phyloP scores from a whole-genome alignment of 2,888 invertebrate genomes.

The Norana najaformis region DNA sequence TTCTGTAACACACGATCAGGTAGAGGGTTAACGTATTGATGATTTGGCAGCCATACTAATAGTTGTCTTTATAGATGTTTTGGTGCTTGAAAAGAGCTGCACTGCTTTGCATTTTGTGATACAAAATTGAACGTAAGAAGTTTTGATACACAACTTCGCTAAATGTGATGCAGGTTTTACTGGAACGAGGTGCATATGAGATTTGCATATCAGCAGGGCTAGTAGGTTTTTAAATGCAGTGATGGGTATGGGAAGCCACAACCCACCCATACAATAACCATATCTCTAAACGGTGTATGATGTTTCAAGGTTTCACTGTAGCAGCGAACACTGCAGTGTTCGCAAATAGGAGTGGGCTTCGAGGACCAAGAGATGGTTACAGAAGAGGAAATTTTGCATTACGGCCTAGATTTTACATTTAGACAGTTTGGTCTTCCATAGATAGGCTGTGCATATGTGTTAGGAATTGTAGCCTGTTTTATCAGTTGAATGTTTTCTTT shows the following conservation, averaged over 20 bases:
- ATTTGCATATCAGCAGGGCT: background rate
- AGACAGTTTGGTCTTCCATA: background rate
- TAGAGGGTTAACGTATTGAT: background rate
- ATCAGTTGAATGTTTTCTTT: background rate
- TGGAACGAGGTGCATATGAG: background rate
- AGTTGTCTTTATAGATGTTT: background rate
- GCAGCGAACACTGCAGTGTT: background rate
- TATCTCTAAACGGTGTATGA: background rate
- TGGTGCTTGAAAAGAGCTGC: too few relatives aligned
- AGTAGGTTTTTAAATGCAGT: background rate
- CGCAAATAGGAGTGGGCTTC: background rate
- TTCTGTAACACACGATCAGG: background rate
- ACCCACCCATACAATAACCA: background rate
- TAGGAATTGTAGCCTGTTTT: slow-evolving; percentile 13
- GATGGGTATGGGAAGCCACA: background rate
- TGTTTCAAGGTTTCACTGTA: background rate
- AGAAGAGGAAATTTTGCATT: background rate
- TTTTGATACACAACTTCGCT: too few relatives aligned
- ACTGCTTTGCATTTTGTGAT: too few relatives aligned
- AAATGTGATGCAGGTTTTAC: background rate
- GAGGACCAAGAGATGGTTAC: background rate
- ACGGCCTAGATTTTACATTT: background rate
- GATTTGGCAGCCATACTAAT: background rate
- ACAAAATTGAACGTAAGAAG: too few relatives aligned
- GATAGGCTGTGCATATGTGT: background rate